Evolutionary conservation across 2,113 vertebrate species (phyloP).

Genomic region (Heptranchias perlo): DNA sequence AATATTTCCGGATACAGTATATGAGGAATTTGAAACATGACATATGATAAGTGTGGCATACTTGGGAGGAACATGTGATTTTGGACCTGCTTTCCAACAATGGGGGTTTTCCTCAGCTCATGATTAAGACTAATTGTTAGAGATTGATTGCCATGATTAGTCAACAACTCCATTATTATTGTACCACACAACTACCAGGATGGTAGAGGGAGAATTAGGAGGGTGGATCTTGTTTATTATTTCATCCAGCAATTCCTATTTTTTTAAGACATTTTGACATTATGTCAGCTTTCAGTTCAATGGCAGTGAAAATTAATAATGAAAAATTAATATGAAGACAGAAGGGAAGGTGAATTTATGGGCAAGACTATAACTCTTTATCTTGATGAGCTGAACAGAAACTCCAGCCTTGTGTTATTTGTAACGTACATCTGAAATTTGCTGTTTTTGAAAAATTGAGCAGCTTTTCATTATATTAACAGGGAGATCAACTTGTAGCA

Average conservation of each 20-base stretch:
- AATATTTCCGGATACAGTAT: neutral
- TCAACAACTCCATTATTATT: neutral
- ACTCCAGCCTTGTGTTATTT: neutral
- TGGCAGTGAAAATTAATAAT: neutral
- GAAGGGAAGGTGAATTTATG: neutral
- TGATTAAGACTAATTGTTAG: neutral
- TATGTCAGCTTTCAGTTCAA: neutral
- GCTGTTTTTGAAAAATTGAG: constrained; percentile 4
- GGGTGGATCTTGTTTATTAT: neutral
- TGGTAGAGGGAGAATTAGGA: neutral
- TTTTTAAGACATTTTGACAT: neutral
- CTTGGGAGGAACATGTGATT: neutral
- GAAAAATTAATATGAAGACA: neutral
- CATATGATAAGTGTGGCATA: neutral
- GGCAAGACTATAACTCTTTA: neutral
- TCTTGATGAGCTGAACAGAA: neutral
- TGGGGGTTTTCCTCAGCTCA: neutral
- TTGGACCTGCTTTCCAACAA: neutral
- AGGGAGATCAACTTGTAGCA: neutral
- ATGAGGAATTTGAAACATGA: neutral
- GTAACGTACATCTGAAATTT: neutral
- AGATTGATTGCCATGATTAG: neutral
- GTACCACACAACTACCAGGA: neutral
- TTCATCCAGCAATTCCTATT: neutral
- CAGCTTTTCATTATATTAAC: neutral